phyloP scores from a whole-genome alignment of 2,113 vertebrate species.

The Ochotona princeps region DNA sequence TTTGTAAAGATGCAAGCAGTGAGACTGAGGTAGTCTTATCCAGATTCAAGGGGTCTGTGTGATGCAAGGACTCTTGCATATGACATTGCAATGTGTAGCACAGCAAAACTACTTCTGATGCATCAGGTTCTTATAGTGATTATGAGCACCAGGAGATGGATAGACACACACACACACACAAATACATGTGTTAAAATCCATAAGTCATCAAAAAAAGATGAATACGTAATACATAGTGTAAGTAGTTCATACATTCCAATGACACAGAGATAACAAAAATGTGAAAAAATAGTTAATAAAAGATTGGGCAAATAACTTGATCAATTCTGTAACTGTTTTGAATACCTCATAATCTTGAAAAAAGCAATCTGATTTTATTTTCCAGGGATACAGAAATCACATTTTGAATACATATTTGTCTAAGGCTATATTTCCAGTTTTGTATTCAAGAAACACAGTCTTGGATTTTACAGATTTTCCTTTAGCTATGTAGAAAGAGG shows the following conservation, averaged over 20 bases:
- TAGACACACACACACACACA: too few relatives aligned
- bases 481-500: neutral
- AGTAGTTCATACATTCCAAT: neutral
- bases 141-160: neutral
- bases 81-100: neutral
- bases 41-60: neutral
- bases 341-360: neutral
- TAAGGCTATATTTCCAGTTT: neutral
- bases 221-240: neutral
- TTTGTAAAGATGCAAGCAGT: neutral
- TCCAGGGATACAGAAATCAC: neutral
- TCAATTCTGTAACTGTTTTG: neutral
- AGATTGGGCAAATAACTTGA: neutral
- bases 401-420: neutral
- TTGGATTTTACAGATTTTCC: neutral
- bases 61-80: too few relatives aligned
- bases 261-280: neutral
- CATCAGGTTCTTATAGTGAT: neutral
- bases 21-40: neutral
- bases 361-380: neutral
- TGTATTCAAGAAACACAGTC: neutral
- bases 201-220: neutral
- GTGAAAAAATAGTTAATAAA: neutral
- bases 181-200: neutral
- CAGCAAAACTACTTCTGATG: neutral